Base-by-base conservation (phyloP, 2,888 invertebrate genomes). In the Saturnia japonica region DNA sequence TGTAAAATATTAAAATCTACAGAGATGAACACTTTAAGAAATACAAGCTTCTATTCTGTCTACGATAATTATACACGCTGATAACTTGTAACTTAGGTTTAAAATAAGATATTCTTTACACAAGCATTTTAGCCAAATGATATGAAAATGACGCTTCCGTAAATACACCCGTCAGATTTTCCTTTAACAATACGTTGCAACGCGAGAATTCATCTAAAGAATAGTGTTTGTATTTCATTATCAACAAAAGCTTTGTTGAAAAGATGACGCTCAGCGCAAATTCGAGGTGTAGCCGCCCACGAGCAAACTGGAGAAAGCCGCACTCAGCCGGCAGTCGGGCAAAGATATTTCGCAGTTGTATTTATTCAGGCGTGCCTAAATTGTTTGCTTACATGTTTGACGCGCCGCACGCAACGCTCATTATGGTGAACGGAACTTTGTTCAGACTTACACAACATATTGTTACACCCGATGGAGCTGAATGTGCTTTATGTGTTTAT, bases 301-400 rank as follows among this genome's bases (percentile, higher is more conserved):
- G 87, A 85, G 82, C 77, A 84, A 86, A 85, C 84, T 82, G 82
- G 79, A 83, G 84, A 85, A 88, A 89, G 89, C 90, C 90, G 86
- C 88, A 88, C 87, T 88, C 87, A 86, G 87, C 83, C 85, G 85
- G 80, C 85, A 87, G 88, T 87, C 89, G 83, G 86, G 87, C 88
- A 85, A 89, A 90, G 92, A 93, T 91, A 94, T 93, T 91, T 91
- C 90, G 86, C 87, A 88, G 89, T 90, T 87, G 89, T 93, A 93
- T 94, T 94, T 93, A 93, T 89, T 93, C 93, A 93, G 93, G 92
- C 94, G 90, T 91, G 85, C 89, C 91, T 91, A 93, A 93, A 91
- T 91, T 93, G 93, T 93, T 93, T 94, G 91, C 91, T 92, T 92
- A 93, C 90, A 92, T 91, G 93, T 93, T 92, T 92, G 94, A 93